These are phyloP conservation scores for Mirounga angustirostris DNA, from an alignment of 2,113 vertebrate species.

Conservation along the genomic window DNA sequence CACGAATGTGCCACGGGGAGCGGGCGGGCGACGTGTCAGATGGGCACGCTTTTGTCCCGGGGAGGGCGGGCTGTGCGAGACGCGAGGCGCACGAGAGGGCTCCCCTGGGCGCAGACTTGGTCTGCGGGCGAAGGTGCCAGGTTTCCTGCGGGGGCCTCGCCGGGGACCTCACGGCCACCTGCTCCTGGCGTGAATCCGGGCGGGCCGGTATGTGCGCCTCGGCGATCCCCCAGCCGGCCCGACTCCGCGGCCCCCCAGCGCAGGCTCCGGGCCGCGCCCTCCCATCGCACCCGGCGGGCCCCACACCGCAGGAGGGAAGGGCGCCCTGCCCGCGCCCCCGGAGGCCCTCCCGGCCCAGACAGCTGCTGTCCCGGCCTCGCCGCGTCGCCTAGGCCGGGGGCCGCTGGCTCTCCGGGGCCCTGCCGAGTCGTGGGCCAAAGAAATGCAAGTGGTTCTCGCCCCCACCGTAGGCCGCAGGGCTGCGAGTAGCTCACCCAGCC, in stretches of 20 bases:
- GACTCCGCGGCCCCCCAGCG: not conserved
- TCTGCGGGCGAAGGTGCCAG: not conserved
- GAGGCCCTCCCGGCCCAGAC: not conserved
- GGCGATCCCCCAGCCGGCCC: no score
- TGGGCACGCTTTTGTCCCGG: not conserved
- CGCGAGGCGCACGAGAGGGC: not conserved
- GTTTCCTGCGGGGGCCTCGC: not conserved
- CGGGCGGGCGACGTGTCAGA: not conserved
- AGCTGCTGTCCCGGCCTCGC: not conserved
- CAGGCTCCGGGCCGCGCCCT: no score
- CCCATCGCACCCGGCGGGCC: slow-evolving; percentile 31
- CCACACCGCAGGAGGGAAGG: not conserved
- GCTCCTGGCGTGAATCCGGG: slow-evolving; percentile 34
- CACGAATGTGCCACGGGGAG: not conserved
- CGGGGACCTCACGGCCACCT: slow-evolving; percentile 1
- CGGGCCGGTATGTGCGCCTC: not conserved
- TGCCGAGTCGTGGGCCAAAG: not conserved
- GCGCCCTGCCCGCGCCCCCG: rapidly evolving
- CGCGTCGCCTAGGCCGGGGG: not conserved
- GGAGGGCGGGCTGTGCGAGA: not conserved
- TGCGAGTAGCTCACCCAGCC: rapidly evolving
- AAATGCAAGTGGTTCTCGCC: not conserved
- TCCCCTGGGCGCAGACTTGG: not conserved
- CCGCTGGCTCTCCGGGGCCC: not conserved
- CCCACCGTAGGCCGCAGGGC: not conserved